These are phyloP conservation scores for Ianthella basta DNA, from an alignment of 37 sponge, comb jelly and placozoan species.

Conservation along the genomic window DNA sequence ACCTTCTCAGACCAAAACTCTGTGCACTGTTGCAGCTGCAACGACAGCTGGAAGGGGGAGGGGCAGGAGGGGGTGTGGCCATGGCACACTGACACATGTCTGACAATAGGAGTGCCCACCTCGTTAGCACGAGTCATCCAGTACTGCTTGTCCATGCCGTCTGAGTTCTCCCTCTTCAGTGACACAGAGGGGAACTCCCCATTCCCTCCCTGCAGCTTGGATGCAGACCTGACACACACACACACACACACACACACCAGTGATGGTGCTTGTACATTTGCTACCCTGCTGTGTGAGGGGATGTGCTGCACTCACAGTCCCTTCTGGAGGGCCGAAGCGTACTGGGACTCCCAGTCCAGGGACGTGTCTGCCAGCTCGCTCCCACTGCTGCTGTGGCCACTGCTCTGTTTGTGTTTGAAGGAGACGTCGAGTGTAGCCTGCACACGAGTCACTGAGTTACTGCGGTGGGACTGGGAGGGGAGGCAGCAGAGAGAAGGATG, in stretches of 20 bases:
- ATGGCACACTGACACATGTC: too few species aligned
- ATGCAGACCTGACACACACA: not conserved
- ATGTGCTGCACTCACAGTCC: conserved; percentile 18
- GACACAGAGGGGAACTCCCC: not conserved
- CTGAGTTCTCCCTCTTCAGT: not conserved
- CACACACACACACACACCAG: not conserved
- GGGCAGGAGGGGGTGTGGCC: not conserved
- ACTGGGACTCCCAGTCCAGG: conserved; percentile 13
- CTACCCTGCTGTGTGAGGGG: not conserved
- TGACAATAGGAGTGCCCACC: not conserved
- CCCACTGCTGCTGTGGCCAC: not conserved
- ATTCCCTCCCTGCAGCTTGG: not conserved
- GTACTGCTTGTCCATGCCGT: conserved; percentile 17
- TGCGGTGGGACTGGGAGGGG: not conserved
- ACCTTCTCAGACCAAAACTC: conserved; percentile 32
- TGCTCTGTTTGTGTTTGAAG: not conserved
- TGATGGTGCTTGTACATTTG: not conserved
- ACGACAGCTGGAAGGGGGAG: conserved; percentile 6
- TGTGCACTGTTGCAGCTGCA: conserved; percentile 24
- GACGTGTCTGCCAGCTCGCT: not conserved
- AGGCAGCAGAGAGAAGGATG: not conserved
- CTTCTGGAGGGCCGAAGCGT: conserved; percentile 3
- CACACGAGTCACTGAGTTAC: conserved; percentile 23
- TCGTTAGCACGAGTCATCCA: conserved; percentile 31
- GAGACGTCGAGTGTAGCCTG: conserved; percentile 22